These are phyloP conservation scores for Caenorhabditis tropicalis DNA, from an alignment of 1,140 invertebrate genomes.

Conservation along the genomic window DNA sequence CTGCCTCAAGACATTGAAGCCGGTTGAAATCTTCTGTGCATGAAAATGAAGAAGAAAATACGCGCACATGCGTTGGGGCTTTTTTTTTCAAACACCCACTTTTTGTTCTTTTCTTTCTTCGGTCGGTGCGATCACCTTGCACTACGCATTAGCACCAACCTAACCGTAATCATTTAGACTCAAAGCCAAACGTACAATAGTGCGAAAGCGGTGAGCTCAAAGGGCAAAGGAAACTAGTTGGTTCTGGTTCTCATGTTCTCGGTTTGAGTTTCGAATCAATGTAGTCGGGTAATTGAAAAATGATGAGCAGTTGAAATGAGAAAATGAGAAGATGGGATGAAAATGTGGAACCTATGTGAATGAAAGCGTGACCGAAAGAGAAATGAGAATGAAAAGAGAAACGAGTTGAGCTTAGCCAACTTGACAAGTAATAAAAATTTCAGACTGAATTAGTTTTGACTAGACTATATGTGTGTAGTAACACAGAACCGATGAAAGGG, in stretches of 20 bases:
- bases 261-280: not conserved
- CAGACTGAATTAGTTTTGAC: not conserved
- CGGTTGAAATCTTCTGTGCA: constrained; percentile 34
- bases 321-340: not conserved
- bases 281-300: not conserved
- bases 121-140: not conserved
- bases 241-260: not conserved
- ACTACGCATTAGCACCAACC: not conserved
- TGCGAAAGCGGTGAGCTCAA: not conserved
- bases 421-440: constrained; percentile 1
- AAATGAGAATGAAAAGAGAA: not conserved
- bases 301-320: not conserved
- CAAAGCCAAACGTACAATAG: not conserved
- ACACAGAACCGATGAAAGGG: not conserved
- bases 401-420: not conserved
- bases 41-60: not conserved
- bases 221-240: constrained; percentile 1
- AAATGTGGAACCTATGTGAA: not conserved
- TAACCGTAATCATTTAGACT: constrained; percentile 25
- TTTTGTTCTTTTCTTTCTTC: not conserved
- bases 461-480: not conserved
- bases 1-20: not conserved
- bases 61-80: not conserved
- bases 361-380: not conserved
- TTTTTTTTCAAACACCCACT: not conserved